Base-by-base conservation (phyloP, 1,140 invertebrate genomes). In the Bombus breviceps region DNA sequence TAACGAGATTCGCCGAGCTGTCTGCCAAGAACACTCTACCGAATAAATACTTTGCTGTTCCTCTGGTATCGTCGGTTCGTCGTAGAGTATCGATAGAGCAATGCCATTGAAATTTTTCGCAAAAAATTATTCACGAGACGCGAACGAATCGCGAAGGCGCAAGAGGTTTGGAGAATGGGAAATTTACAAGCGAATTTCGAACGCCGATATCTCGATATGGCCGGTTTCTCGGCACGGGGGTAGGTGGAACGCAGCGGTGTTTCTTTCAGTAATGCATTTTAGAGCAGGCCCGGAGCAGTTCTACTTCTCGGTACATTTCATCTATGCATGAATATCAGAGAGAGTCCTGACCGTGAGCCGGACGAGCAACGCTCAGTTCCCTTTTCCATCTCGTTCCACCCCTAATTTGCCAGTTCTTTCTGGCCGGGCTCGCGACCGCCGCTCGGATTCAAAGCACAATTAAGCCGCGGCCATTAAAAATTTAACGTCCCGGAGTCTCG, bases 401-500 rank as follows among this genome's bases (percentile, higher is more conserved):
- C 73, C 37, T 77, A 85, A 83, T 82, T 86, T 57, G 59, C 73
- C 72, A 64, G 79, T 86, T 91, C 74, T 86, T 81, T 84, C 83
- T 81, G 66, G 69, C 71, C 47, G 37, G 37, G 73, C 43, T 69
- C 71, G 53, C 77, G 86, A 81, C 41, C 68, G 43, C 80, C 79
- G 89, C 89, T 66, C 83, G 91, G 86, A 92, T 92, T 92, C 90
- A 92, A 88, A 92, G 91, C 90, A 91, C 91, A 92, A 92, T 93
- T 92, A 92, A 92, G 90, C 91, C 81, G 62, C 73, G 77, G 39
- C 88, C 88, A 90, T 92, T 93, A 93, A 92, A 93, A 91, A 93
- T 93, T 92, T 91, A 92, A 81, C 73, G 78, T 53, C 34, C 39
- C 85, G 34, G 37, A 72, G 78, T 90, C 87, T 88, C 91, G 86